Conservation (phyloP, 2,113 vertebrate genomes). For the cattle (Bos taurus) region ARS-UCD2.0 NC_037330.1:13710001-13710500, state of each 20-base stretch:
- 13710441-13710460: constrained; percentile 3
- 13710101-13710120: not conserved
- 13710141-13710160: not conserved
- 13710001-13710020: not conserved
- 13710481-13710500: too few relatives aligned
- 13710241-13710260: not conserved
- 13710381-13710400: not conserved
- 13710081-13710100: not conserved
- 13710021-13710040: not conserved
- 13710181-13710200: not conserved
- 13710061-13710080: not conserved
- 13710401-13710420: not conserved
- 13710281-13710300: not conserved
- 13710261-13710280: not conserved
- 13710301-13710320: not conserved
- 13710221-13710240: not conserved
- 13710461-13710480: not conserved
- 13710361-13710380: not conserved
- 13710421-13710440: not conserved
- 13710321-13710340: not conserved
- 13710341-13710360: not conserved
- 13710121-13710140: not conserved
- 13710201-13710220: not conserved
- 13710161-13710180: not conserved
- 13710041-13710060: too few relatives aligned